Conservation (phyloP, 2,113 vertebrate genomes). For the Pelmatolapia mariae region DNA sequence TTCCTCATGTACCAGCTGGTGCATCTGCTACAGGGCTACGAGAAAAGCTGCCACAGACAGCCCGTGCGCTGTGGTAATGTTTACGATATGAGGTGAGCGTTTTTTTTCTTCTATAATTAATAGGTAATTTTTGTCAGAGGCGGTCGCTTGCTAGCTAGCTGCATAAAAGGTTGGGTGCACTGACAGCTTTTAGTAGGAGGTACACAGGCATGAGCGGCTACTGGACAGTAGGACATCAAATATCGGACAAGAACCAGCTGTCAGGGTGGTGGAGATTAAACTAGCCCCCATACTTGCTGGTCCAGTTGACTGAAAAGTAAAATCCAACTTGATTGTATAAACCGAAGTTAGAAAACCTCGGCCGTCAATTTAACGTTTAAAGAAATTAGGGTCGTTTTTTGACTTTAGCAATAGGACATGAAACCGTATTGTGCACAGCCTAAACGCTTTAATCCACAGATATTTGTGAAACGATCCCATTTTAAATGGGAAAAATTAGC, state of each 20-base stretch:
- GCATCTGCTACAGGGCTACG: background rate
- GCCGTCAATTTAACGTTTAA: background rate
- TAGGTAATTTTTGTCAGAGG: no score
- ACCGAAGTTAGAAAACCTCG: background rate
- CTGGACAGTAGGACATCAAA: background rate
- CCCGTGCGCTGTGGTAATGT: background rate
- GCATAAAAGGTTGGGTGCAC: background rate
- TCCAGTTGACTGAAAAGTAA: background rate
- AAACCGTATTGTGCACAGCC: background rate
- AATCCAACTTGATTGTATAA: no score
- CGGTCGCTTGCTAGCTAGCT: background rate
- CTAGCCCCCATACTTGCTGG: background rate
- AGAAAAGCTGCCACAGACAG: background rate
- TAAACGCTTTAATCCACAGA: background rate
- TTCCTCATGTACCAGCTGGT: slow-evolving; percentile 36
- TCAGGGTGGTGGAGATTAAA: background rate
- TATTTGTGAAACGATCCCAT: background rate
- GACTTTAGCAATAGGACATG: background rate
- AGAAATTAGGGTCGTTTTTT: background rate
- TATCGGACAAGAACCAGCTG: background rate
- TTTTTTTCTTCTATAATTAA: background rate
- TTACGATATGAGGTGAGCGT: slow-evolving; percentile 41
- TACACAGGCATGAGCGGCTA: background rate
- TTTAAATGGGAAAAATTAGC: background rate
- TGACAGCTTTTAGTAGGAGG: background rate